A percentile compares a stretch with the other conserved stretches of the same genome.
These are phyloP conservation scores for Alviniconcha strummeri DNA, from an alignment of 2,888 invertebrate species.

Conservation along the genomic window DNA sequence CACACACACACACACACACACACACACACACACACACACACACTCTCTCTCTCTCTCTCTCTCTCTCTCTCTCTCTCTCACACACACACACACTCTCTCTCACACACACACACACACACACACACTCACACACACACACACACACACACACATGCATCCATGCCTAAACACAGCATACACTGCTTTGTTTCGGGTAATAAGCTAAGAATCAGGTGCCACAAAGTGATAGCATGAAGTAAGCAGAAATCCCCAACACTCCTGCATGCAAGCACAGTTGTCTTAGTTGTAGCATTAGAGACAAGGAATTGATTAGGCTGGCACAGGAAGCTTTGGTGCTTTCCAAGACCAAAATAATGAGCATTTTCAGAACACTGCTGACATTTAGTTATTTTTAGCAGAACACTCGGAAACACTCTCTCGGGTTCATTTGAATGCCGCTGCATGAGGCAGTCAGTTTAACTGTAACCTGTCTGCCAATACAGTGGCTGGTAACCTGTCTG, in stretches of 20 bases:
- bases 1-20: slow-evolving; percentile 2
- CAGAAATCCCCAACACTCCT: no score
- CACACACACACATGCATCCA: slow-evolving; percentile 13
- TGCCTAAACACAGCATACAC: background rate
- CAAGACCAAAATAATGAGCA: no score
- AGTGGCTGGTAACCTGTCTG: background rate
- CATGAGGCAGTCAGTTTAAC: no score
- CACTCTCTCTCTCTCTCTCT: slow-evolving; percentile 22
- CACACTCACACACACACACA: slow-evolving; percentile 24
- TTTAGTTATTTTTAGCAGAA: no score
- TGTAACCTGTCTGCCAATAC: background rate
- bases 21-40: slow-evolving; percentile 11
- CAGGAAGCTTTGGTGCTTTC: no score
- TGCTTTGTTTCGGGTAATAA: background rate
- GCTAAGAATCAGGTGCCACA: no score
- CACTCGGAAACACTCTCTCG: no score
- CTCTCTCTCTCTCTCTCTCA: slow-evolving; percentile 1
- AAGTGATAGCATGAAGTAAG: no score
- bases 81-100: background rate
- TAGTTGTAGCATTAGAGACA: no score
- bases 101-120: slow-evolving; percentile 3
- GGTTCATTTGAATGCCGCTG: no score
- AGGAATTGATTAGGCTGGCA: no score
- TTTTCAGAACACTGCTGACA: no score
- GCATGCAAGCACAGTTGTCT: background rate